phyloP scores from a whole-genome alignment of 2,113 vertebrate genomes.

The Eubucco bourcierii region DNA sequence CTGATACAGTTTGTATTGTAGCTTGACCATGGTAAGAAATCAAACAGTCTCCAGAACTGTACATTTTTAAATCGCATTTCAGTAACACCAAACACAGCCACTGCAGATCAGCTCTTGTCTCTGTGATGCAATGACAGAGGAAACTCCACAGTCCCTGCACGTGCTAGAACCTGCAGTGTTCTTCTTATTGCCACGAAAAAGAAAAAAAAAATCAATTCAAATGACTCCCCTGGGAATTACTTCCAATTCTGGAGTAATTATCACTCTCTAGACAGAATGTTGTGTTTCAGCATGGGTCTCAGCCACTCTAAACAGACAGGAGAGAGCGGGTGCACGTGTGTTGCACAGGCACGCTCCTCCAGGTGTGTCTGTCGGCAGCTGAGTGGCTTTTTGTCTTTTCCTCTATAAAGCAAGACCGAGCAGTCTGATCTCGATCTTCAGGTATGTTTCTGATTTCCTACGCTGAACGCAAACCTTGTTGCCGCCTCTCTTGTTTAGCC shows the following conservation, averaged over 20 bases:
- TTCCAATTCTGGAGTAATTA: constrained; percentile 49
- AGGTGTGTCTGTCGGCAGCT: not conserved
- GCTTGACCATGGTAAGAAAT: constrained; percentile 44
- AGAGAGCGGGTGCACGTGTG: not conserved
- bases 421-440: constrained; percentile 19
- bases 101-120: constrained; percentile 27
- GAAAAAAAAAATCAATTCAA: constrained; percentile 36
- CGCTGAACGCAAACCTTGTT: constrained; percentile 29
- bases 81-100: constrained; percentile 32
- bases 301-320: not conserved
- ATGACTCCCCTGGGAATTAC: constrained; percentile 20
- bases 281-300: constrained; percentile 34
- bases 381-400: not conserved
- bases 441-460: not conserved
- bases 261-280: constrained; percentile 32
- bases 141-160: constrained; percentile 15
- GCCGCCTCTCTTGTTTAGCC: constrained; percentile 57
- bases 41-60: constrained; percentile 49
- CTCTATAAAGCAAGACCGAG: not conserved
- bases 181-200: constrained; percentile 68
- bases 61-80: constrained; percentile 57
- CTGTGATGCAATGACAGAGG: not conserved
- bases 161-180: constrained; percentile 56
- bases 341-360: not conserved
- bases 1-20: constrained; percentile 54